Conservation (phyloP, 2,888 invertebrate species). For the Melinaea marsaeus region DNA sequence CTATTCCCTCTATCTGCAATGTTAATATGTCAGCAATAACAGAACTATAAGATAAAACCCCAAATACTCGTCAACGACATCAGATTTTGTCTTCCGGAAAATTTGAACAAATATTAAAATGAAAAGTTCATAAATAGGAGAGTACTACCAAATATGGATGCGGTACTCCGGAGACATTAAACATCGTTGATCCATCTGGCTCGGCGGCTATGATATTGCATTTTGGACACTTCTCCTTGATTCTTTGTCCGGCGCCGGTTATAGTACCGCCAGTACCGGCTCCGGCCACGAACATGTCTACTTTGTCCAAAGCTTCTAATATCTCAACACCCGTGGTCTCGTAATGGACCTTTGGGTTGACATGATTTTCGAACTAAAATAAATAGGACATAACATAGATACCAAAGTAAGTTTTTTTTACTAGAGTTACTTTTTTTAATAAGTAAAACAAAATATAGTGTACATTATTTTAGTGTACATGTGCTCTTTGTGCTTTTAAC, state of each 20-base stretch:
- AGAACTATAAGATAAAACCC: no score
- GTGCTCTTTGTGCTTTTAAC: no score
- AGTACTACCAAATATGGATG: slow-evolving; percentile 41
- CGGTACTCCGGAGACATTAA: slow-evolving; percentile 35
- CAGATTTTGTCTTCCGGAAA: no score
- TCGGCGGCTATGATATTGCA: slow-evolving; percentile 90
- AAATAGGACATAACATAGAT: background rate
- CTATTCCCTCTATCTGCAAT: slow-evolving; percentile 82
- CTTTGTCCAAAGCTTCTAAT: slow-evolving; percentile 78
- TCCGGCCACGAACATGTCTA: slow-evolving; percentile 88
- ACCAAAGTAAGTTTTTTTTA: background rate
- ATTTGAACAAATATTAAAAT: background rate
- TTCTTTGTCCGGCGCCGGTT: slow-evolving; percentile 88
- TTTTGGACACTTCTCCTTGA: slow-evolving; percentile 87
- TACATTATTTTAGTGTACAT: no score
- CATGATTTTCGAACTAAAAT: slow-evolving; percentile 88
- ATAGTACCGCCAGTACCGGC: slow-evolving; percentile 97
- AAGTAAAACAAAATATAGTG: no score
- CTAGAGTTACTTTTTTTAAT: no score
- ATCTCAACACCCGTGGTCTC: slow-evolving; percentile 95
- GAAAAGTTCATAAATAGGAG: background rate
- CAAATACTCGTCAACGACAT: no score
- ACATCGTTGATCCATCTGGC: slow-evolving; percentile 86
- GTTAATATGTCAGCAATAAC: background rate
- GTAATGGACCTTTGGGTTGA: slow-evolving; percentile 96